Evolutionary conservation across 2,888 invertebrate genomes (phyloP), one percentile per base, ranked within the genome.

Genomic region (Ganaspis brasiliensis): DNA sequence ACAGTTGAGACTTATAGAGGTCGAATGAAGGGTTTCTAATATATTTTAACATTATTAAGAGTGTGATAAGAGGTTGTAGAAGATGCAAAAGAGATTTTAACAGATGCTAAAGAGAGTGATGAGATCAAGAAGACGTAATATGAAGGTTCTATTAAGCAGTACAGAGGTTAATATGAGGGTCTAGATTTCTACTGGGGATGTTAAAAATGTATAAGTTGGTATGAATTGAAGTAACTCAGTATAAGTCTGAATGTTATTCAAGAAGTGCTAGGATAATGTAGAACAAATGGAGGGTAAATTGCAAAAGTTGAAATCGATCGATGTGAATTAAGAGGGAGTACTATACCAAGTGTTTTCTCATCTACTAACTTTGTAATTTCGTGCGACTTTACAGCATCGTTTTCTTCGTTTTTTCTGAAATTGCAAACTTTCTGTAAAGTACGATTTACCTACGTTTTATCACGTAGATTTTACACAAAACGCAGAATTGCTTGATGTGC

Each of bases 211-310:
- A 63, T 63, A 40, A 63, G 63, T 63, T 16, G 37, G 16, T 16
- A 37, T 49, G 35, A 35, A 63, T 63, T 67, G 21, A 67, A 67
- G 9, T 45, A 45, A 3, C 40, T 45, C n/a, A 24, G 24, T 67
- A 67, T n/a, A 67, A 40, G 24, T 45, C 26, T 31, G 26, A 59
- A 59, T 67, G 67, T 45, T n/a, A n/a, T n/a, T 67, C 40, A 67
- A 24, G 24, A 67, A 67, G 21, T 45, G n/a, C 24, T 45, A 37
- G 8, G 40, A 67, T 67, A 67, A 67, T 67, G 67, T 67, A 67
- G 67, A 67, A 45, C 45, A 67, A 67, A 67, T 67, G 45, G 67
- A 67, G 67, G 21, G 45, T 67, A 67, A 67, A 67, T 67, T 45
- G 67, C 45, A 10, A n/a, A 37, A 67, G 67, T 45, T 45, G 14